These are phyloP conservation scores for Neodiprion pinetum DNA, from an alignment of 1,140 invertebrate species.

Conservation along the genomic window DNA sequence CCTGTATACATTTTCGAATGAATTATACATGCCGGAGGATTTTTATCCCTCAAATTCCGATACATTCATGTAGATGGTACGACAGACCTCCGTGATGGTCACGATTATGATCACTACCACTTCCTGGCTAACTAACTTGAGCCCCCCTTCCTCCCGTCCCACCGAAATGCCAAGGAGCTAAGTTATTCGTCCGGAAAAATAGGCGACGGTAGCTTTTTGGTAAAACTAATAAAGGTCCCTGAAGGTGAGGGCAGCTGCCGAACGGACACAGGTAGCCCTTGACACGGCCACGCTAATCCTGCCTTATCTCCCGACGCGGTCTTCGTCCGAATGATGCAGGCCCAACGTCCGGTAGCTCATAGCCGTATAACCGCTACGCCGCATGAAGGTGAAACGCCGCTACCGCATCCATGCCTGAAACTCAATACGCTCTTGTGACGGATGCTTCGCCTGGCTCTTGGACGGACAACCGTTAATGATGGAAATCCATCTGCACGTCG, in stretches of 20 bases:
- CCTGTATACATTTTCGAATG: no score
- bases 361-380: no score
- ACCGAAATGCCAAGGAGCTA: neutral
- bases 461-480: no score
- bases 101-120: neutral
- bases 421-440: no score
- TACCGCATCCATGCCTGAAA: no score
- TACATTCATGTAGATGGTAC: neutral
- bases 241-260: neutral
- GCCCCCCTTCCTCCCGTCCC: neutral
- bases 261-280: no score
- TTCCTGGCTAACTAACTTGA: neutral
- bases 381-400: no score
- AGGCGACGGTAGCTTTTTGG: neutral
- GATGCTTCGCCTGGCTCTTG: no score
- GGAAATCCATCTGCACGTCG: no score
- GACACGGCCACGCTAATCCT: no score
- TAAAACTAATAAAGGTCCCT: neutral
- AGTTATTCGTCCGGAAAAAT: neutral
- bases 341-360: neutral
- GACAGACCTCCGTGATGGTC: constrained; percentile 15
- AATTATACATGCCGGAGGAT: neutral
- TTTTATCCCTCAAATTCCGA: neutral
- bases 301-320: neutral
- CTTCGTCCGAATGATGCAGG: neutral